Evolutionary conservation across 2,888 invertebrate species (phyloP).

Genomic region (Seira ritae): DNA sequence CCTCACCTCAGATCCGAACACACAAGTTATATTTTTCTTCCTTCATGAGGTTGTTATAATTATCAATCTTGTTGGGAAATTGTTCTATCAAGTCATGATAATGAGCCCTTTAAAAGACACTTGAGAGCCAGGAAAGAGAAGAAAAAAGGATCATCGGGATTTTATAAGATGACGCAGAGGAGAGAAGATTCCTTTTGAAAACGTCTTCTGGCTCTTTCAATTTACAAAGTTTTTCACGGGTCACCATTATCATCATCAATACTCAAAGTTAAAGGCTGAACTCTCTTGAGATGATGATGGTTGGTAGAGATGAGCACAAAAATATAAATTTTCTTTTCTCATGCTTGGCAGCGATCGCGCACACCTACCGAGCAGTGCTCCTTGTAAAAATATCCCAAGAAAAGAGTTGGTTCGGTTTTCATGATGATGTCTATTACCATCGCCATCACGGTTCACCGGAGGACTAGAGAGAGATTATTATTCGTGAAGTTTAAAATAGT

Average conservation of each 20-base stretch:
- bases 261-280: background rate
- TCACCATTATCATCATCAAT: constrained; percentile 42
- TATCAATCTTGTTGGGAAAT: constrained; percentile 40
- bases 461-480: constrained; percentile 23
- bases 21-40: background rate
- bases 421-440: constrained; percentile 28
- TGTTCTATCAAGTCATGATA: constrained; percentile 57
- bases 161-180: constrained; percentile 18
- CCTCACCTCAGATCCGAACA: background rate
- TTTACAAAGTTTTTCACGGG: constrained; percentile 34
- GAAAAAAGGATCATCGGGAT: constrained; percentile 18
- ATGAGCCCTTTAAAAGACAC: constrained; percentile 59
- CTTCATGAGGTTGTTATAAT: constrained; percentile 25
- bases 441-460: constrained; percentile 55
- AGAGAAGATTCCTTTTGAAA: background rate
- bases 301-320: background rate
- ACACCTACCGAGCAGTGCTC: constrained; percentile 19
- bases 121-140: constrained; percentile 21
- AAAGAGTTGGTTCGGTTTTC: background rate
- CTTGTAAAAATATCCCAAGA: constrained; percentile 22
- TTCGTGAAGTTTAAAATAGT: constrained; percentile 13
- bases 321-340: constrained; percentile 12
- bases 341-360: background rate
- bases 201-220: constrained; percentile 10
- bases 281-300: no score